phyloP scores from a whole-genome alignment of 2,113 vertebrate genomes.

The Oncorhynchus kisutch region DNA sequence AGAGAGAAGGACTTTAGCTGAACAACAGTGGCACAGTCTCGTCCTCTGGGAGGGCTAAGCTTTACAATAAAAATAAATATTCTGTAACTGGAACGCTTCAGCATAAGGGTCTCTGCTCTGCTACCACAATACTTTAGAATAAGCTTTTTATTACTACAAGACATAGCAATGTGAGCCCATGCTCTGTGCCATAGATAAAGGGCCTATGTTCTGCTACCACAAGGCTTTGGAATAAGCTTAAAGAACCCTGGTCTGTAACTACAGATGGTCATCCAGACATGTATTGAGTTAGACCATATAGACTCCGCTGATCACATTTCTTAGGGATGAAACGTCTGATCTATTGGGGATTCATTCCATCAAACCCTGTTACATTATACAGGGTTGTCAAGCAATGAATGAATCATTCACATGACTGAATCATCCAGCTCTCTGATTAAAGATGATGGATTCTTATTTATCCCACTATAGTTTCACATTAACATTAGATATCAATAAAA shows the following conservation, averaged over 20 bases:
- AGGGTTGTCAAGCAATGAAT: no score
- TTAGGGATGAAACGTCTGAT: slow-evolving; percentile 16
- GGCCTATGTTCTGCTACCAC: slow-evolving; percentile 52
- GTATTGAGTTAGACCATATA: slow-evolving; percentile 1
- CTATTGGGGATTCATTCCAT: slow-evolving; percentile 43
- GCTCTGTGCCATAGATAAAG: slow-evolving; percentile 30
- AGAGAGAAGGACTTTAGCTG: no score
- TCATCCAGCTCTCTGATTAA: neutral
- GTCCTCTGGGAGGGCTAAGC: no score
- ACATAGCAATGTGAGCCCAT: no score
- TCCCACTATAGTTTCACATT: slow-evolving; percentile 38
- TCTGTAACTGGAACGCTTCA: slow-evolving; percentile 28
- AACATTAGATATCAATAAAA: slow-evolving; percentile 35
- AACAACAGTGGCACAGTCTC: no score
- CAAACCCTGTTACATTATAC: slow-evolving; percentile 22
- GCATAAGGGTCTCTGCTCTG: slow-evolving; percentile 43
- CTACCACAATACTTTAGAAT: no score
- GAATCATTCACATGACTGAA: slow-evolving; percentile 16
- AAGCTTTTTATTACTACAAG: no score
- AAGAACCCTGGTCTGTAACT: neutral
- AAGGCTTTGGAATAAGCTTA: slow-evolving; percentile 54
- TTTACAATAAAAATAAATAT: no score
- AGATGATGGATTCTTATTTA: no score
- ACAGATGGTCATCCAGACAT: slow-evolving; percentile 11
- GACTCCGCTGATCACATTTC: slow-evolving; percentile 30